Conservation (phyloP, 2,888 invertebrate species). For the Dioctria rufipes region DNA sequence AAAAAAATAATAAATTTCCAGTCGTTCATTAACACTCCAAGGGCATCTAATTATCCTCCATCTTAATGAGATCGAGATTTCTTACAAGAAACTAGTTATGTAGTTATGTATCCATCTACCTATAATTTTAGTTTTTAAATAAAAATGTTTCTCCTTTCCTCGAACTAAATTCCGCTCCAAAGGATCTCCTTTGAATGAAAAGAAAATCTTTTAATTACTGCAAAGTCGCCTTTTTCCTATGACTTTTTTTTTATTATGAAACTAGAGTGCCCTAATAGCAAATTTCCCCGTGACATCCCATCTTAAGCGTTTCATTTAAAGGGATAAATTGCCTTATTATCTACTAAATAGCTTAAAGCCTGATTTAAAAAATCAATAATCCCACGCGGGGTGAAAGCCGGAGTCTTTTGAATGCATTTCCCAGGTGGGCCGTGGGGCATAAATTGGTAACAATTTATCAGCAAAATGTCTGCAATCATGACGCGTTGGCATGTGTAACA, state of each 20-base stretch:
- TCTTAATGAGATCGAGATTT: too few species aligned
- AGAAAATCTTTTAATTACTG: conserved; percentile 4
- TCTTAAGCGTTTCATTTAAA: conserved; percentile 4
- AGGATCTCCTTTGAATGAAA: not conserved
- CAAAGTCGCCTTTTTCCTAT: not conserved
- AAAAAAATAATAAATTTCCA: too few species aligned
- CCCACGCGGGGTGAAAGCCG: not conserved
- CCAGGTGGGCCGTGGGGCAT: conserved; percentile 1
- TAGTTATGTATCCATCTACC: too few species aligned
- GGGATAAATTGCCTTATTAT: conserved; percentile 24
- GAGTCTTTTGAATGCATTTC: not conserved
- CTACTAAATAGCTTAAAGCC: conserved; percentile 17
- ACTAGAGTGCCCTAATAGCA: not conserved
- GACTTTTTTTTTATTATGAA: not conserved
- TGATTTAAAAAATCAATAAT: conserved; percentile 28
- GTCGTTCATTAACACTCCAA: too few species aligned
- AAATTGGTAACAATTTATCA: conserved; percentile 21
- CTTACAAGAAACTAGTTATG: too few species aligned
- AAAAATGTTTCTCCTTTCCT: not conserved
- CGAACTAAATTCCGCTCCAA: not conserved
- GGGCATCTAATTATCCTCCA: too few species aligned
- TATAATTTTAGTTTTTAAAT: not conserved
- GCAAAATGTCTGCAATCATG: conserved; percentile 3
- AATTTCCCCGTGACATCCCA: not conserved
- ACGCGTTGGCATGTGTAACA: conserved; percentile 27